Evolutionary conservation across 2,113 vertebrate species (phyloP), one percentile per base, ranked within the genome.

Genomic region (Notarius lentiginosus): DNA sequence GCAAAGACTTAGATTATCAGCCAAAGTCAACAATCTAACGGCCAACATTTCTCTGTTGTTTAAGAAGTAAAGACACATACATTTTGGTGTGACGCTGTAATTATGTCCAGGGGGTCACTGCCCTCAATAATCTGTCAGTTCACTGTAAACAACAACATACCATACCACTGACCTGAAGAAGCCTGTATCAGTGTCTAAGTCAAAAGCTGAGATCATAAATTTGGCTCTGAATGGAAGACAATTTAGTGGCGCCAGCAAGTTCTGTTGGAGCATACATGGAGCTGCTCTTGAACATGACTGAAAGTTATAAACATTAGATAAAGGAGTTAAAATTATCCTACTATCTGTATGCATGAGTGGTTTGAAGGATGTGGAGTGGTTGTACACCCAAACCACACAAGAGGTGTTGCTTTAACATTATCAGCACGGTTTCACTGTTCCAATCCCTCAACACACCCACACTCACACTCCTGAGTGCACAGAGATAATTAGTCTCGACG

Each of bases 341-440:
- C 88, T 85, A 87, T 93, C 85, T 91, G 63, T 34, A 65, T 15
- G 17, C n/a, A 30, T 81, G 79, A 47, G 86, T 84, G 82, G 84
- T 70, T 79, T 53, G 18, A 66, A 66, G 85, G 2, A 49, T 72
- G 41, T 51, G 47, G 24, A 51, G 80, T 83, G 63, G n/a, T 81
- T 63, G 34, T 85, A 84, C 79, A 80, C 76, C 76, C 41, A 68
- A 81, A 56, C 68, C 20, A 60, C 56, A 83, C 30, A 22, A 14
- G 79, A 41, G 56, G 49, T 80, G 75, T 34, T 76, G 66, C 41
- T 0, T 53, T 20, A 85, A 65, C 47, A 14, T 24, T 85, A 85
- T 85, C 84, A 87, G 70, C 68, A 34, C 22, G 56, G 61, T 72
- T 84, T 76, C 22, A 17, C 17, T 79, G 22, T 87, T 87, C 61